Evolutionary conservation across 37 sponge, comb jelly and placozoan genomes (phyloP), one percentile per base, ranked within the genome.

Genomic region (Beroe forskalii): DNA sequence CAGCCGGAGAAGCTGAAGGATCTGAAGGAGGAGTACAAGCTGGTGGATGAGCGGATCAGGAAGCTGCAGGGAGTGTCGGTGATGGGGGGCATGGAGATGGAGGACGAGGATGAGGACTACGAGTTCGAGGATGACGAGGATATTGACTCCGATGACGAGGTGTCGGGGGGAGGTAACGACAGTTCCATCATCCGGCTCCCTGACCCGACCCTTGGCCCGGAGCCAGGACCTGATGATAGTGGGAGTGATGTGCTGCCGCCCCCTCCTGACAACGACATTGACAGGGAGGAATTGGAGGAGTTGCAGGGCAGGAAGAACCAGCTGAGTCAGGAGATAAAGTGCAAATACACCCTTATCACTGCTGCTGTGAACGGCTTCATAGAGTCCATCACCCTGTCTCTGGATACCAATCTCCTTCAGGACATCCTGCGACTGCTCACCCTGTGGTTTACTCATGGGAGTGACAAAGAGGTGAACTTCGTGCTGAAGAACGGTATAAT

Each of bases 391-490:
- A 64, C 96, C 43, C 95, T 97, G 55, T 95, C 98, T 42, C 62
- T 83, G 61, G 92, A 62, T 1, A 92, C 92, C 60, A 97, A 92
- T 90, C 95, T 95, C 12, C 94, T 97, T 0, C 96, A 97, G 44
- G 98, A 97, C 67, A 95, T 80, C 55, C 55, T 80, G 48, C 94
- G 95, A 24, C 90, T 97, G 60, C 93, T 97, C 40, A 97, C 99
- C 0, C 91, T 97, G 40, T 97, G 99, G 96, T 97, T 97, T 90
- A 94, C 95, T 80, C 94, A 93, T 63, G 99, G 96, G 9, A 92
- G 94, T 62, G 44, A 90, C 32, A 60, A 89, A 32, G 94, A 96
- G 1, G 96, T 97, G 33, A 60, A 93, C 89, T 75, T 94, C 40
- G 91, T 93, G 12, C 92, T 97, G 35, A 76, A 60, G 39, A 93